Evolutionary conservation across 2,113 vertebrate species (phyloP).

Genomic region (Centrocercus urophasianus): DNA sequence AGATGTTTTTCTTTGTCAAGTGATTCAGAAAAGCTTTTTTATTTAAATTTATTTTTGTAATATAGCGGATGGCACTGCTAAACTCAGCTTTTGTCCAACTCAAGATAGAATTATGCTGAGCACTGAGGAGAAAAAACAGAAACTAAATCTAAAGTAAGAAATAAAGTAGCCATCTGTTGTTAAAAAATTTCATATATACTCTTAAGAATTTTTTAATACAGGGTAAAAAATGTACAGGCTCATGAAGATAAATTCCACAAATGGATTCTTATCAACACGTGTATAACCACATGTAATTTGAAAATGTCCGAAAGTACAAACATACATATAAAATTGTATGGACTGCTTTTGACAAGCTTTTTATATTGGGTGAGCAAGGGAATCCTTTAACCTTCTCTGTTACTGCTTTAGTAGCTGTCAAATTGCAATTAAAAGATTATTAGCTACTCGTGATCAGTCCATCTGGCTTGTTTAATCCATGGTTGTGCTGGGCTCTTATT

Average conservation of each 20-base stretch:
- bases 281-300: not conserved
- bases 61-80: not conserved
- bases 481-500: not conserved
- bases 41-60: not conserved
- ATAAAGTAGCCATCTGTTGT: not conserved
- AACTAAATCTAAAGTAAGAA: not conserved
- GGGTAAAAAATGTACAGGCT: not conserved
- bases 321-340: not conserved
- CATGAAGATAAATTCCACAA: not conserved
- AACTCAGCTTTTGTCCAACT: not conserved
- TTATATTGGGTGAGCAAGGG: not conserved
- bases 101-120: not conserved
- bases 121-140: not conserved
- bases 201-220: not conserved
- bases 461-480: not conserved
- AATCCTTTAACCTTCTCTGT: not conserved
- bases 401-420: not conserved
- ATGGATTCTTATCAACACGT: not conserved
- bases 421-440: not conserved
- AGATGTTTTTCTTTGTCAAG: not conserved
- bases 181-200: not conserved
- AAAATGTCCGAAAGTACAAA: not conserved
- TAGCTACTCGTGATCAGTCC: not conserved
- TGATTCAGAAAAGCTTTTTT: not conserved
- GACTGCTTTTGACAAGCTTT: not conserved